phyloP scores from a whole-genome alignment of 2,113 vertebrate genomes.

The Haemorhous mexicanus region DNA sequence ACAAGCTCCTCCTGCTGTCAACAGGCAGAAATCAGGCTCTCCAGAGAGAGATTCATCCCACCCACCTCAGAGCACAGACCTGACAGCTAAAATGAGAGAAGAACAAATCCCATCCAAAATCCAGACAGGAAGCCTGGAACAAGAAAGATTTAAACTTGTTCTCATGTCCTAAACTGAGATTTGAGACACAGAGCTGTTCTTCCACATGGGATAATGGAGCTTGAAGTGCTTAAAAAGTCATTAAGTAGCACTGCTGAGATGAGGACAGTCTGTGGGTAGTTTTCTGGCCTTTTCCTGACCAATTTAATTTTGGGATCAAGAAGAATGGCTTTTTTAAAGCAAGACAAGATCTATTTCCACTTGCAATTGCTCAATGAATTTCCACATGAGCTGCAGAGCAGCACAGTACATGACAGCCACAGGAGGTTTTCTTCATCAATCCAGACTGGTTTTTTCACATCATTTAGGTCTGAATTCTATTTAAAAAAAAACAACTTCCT shows the following conservation, averaged over 20 bases:
- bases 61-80: constrained; percentile 37
- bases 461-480: not conserved
- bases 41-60: constrained; percentile 40
- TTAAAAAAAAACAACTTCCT: not conserved
- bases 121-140: constrained; percentile 38
- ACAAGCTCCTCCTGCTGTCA: constrained; percentile 45
- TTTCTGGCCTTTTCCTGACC: constrained; percentile 17
- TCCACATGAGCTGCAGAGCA: not conserved
- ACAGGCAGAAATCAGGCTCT: constrained; percentile 26
- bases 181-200: constrained; percentile 33
- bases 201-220: not conserved
- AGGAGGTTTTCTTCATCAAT: not conserved
- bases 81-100: constrained; percentile 38
- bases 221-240: constrained; percentile 43
- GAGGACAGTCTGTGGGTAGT: not conserved
- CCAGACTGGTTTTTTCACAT: not conserved
- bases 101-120: not conserved
- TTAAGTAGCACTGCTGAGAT: constrained; percentile 34
- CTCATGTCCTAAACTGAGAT: constrained; percentile 40
- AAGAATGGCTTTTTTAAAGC: constrained; percentile 22
- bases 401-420: not conserved
- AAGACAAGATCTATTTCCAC: constrained; percentile 15
- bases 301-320: constrained; percentile 30
- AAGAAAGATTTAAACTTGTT: constrained; percentile 4
- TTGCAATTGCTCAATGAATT: not conserved